phyloP scores from a whole-genome alignment of 2,113 vertebrate species.

The Catharus fuscescens region DNA sequence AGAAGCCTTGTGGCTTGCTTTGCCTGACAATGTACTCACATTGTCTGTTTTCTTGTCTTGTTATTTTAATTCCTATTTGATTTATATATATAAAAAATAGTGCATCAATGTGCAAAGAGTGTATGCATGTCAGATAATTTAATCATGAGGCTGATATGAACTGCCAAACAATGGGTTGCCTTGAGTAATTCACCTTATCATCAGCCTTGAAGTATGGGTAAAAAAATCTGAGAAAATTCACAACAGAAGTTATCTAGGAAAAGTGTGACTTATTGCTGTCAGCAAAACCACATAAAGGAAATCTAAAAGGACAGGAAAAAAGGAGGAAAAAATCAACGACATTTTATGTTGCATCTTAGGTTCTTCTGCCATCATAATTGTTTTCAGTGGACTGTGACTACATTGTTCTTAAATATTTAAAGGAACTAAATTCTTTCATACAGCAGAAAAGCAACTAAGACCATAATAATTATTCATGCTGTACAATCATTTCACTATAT shows the following conservation, averaged over 20 bases:
- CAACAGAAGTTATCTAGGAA: neutral
- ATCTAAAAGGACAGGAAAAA: neutral
- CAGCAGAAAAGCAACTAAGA: neutral
- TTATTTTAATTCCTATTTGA: neutral
- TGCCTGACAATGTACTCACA: neutral
- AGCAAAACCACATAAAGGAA: neutral
- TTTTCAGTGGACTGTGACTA: neutral
- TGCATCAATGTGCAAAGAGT: neutral
- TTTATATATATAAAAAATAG: neutral
- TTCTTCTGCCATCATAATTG: neutral
- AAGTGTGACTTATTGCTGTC: neutral
- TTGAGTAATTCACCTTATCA: neutral
- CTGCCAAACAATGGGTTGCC: slow-evolving; percentile 4
- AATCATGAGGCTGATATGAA: neutral
- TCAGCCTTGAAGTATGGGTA: neutral
- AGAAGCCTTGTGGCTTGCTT: neutral
- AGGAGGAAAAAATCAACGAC: neutral
- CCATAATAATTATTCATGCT: neutral
- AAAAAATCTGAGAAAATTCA: slow-evolving; percentile 15
- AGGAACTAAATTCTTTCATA: neutral
- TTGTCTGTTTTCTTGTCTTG: neutral
- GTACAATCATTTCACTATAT: neutral
- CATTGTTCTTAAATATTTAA: neutral
- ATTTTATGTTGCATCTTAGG: neutral
- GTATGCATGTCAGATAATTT: slow-evolving; percentile 13